phyloP scores from a whole-genome alignment of 2,888 invertebrate genomes.

The Pterostichus madidus region DNA sequence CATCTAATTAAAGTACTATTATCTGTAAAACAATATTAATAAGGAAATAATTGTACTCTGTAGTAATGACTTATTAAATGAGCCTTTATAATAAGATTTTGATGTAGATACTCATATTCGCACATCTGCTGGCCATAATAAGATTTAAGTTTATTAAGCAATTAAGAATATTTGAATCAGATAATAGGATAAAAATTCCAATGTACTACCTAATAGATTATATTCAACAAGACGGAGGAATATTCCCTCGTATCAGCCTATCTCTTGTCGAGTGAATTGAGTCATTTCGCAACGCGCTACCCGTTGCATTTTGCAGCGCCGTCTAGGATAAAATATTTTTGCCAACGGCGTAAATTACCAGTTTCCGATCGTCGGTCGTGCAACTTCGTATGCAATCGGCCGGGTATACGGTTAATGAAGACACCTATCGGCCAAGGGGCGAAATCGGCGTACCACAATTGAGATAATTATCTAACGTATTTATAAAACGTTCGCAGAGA shows the following conservation, averaged over 20 bases:
- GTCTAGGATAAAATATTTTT: conserved; percentile 48
- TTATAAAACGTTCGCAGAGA: conserved; percentile 66
- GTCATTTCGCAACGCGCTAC: conserved; percentile 20
- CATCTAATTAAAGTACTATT: not conserved
- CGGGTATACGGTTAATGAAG: conserved; percentile 56
- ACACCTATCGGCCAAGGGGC: conserved; percentile 63
- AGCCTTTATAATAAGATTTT: too few relatives aligned
- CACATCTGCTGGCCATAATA: too few relatives aligned
- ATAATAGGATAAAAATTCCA: not conserved
- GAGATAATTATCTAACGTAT: conserved; percentile 66
- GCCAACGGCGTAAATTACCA: conserved; percentile 55
- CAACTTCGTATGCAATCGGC: conserved; percentile 42
- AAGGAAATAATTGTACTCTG: not conserved
- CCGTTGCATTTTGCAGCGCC: conserved; percentile 7
- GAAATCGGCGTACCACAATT: conserved; percentile 62
- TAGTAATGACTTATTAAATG: too few relatives aligned
- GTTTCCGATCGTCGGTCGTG: conserved; percentile 35
- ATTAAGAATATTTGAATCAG: conserved; percentile 12
- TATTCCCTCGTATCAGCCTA: not conserved
- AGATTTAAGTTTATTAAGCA: not conserved
- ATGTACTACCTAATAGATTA: not conserved
- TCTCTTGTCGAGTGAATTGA: conserved; percentile 18
- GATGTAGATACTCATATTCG: too few relatives aligned
- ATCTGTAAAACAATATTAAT: not conserved
- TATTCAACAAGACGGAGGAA: too few relatives aligned